Evolutionary conservation across 2,888 invertebrate species (phyloP).

Genomic region (Prosopocoilus inquinatus): DNA sequence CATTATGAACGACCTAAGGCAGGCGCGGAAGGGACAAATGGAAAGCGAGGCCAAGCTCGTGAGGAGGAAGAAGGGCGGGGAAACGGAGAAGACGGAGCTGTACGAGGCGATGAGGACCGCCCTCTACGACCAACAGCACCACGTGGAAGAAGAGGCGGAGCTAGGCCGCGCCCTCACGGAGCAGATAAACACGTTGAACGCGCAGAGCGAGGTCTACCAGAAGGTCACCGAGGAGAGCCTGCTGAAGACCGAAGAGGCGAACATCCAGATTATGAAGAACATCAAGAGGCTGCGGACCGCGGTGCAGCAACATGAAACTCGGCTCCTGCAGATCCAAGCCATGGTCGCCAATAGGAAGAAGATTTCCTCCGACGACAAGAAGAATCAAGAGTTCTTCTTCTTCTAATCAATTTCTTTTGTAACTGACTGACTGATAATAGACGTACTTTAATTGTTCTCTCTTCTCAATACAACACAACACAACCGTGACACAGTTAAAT

Average conservation of each 20-base stretch:
- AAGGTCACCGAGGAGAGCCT: conserved; percentile 44
- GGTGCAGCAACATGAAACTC: conserved; percentile 38
- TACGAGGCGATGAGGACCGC: conserved; percentile 45
- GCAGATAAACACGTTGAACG: conserved; percentile 44
- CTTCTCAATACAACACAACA: too few species aligned
- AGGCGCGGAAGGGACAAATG: conserved; percentile 33
- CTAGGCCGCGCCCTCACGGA: conserved; percentile 43
- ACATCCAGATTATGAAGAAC: conserved; percentile 45
- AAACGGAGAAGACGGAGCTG: conserved; percentile 39
- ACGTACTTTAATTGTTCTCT: neutral
- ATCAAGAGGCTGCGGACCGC: conserved; percentile 41
- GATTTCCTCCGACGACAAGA: neutral
- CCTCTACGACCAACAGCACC: conserved; percentile 43
- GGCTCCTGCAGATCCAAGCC: conserved; percentile 35
- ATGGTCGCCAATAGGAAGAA: conserved; percentile 12
- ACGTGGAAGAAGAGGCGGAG: conserved; percentile 47
- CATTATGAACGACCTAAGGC: conserved; percentile 36
- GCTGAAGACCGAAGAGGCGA: conserved; percentile 42
- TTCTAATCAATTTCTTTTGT: neutral
- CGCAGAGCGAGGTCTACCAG: conserved; percentile 41
- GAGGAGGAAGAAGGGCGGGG: conserved; percentile 33
- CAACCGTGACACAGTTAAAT: too few species aligned
- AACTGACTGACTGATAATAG: neutral
- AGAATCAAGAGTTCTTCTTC: conserved; percentile 5
- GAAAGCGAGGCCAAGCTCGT: conserved; percentile 29